Base-by-base conservation (phyloP, 2,888 invertebrate species). In the Drosophila mulleri region DNA sequence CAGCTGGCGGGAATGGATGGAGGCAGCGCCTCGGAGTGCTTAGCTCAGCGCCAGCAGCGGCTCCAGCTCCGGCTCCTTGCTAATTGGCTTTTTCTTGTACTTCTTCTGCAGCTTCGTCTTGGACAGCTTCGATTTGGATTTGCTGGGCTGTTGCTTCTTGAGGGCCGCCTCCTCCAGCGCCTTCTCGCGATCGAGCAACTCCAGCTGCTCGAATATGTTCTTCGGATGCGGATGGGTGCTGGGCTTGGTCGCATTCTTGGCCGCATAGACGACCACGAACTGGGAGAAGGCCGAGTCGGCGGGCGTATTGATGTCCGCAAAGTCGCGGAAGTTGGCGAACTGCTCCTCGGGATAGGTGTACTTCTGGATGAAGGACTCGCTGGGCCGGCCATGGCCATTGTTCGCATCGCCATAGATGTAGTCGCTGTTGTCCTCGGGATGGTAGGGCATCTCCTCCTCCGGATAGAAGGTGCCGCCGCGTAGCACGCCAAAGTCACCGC, bases 281-380 rank as follows among this genome's bases (percentile, higher is more conserved):
- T 97, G 96, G 0, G 97, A 97, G 92, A 96, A 97, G 8, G 96
- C 96, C 2, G 95, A 94, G 89, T 96, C 96, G 0, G 96, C 95
- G 0, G 97, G 97, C 4, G 96, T 95, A 73, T 97, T 97, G 62
- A 98, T 97, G 85, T 98, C 98, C 1, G 98, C 97, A 89, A 98
- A 98, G 91, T 98, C 98, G 85, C 97, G 94, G 93, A 98, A 98
- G 91, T 97, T 97, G 6, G 97, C 97, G 89, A 98, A 97, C 89
- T 97, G 97, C 87, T 97, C 97, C 67, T 96, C 95, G 32, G 96
- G 95, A 80, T 96, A 95, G 58, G 96, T 96, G 6, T 96, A 96
- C 88, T 95, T 94, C 64, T 92, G 91, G 4, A 91, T 72, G 57
- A 91, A 92, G 0, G 96, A 96, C 87, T 97, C 96, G 1, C 95